These are phyloP conservation scores for Macropis europaea DNA, from an alignment of 2,888 invertebrate genomes.

Conservation along the genomic window DNA sequence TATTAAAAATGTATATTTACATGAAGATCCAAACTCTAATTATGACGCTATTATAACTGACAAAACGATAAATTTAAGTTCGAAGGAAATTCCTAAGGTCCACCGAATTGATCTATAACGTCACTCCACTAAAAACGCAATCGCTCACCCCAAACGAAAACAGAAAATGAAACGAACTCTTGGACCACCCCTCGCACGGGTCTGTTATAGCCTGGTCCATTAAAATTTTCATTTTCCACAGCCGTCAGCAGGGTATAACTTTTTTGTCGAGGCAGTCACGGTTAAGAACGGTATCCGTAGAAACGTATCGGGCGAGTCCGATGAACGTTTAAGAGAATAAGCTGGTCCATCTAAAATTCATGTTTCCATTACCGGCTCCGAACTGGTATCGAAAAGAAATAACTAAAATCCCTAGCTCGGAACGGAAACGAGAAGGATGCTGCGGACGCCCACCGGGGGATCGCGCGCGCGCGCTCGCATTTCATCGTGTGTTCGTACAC, in stretches of 20 bases:
- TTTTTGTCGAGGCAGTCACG: background rate
- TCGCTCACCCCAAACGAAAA: no score
- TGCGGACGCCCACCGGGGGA: background rate
- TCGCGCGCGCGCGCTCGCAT: no score
- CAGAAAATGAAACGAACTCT: no score
- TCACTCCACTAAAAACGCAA: no score
- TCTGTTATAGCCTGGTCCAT: no score
- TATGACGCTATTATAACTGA: no score
- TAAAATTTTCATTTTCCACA: background rate
- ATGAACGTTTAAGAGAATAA: constrained; percentile 30
- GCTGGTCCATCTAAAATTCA: constrained; percentile 38
- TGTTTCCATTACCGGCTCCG: constrained; percentile 39
- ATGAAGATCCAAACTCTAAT: no score
- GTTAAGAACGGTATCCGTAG: background rate
- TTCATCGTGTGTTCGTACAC: constrained; percentile 28
- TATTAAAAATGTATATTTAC: no score
- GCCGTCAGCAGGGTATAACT: background rate
- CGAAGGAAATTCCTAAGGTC: no score
- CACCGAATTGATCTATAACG: no score
- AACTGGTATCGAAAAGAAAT: background rate
- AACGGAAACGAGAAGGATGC: constrained; percentile 11
- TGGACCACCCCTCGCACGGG: no score
- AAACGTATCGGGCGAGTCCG: constrained; percentile 4
- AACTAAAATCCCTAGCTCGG: background rate
- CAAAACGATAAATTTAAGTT: no score